Evolutionary conservation across 2,797 vertebrate genomes (phyloP), one percentile per base, ranked within the genome.

Genomic region (Halcyon smyrnensis): DNA sequence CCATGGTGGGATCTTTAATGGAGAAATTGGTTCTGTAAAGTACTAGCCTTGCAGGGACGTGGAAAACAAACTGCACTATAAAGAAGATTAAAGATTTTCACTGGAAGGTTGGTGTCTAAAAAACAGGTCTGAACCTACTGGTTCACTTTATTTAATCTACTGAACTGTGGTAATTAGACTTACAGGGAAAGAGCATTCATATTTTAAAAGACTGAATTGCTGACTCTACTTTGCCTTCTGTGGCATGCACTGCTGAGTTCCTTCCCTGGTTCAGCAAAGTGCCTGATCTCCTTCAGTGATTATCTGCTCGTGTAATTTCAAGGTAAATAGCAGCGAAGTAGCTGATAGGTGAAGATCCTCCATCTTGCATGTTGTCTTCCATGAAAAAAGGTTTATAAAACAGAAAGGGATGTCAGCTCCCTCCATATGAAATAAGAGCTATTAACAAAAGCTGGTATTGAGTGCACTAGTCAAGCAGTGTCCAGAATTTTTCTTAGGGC

Each of bases 71-170:
- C 68, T 41, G 24, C 21, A 32, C 25, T 54, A 32, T 81, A 85
- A 92, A 82, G 69, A 86, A 88, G 67, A 91, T 76, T 59, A 74
- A 94, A 96, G 43, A 34, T 60, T 93, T 93, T 90, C n/a, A 51
- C 37, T 79, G 60, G 15, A 45, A 87, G 28, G 3, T 4, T 96
- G 64, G n/a, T 88, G 39, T 63, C 48, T 92, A 23, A 57, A 91
- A 89, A 94, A 16, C 27, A 87, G 50, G 2, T 83, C 37, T 73
- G n/a, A 67, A 90, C 20, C 51, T 78, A 46, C 81, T 76, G 50
- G 69, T 73, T 95, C 86, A 57, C 68, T 96, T 90, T 64, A 50
- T 96, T 95, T 85, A 68, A 74, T 53, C 25, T 20, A 64, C 37
- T 87, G 87, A 89, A 77, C 41, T 84, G 54, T 76, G 69, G 25